phyloP scores from a whole-genome alignment of 2,888 invertebrate genomes.

The Scaptomyza caliginosa region DNA sequence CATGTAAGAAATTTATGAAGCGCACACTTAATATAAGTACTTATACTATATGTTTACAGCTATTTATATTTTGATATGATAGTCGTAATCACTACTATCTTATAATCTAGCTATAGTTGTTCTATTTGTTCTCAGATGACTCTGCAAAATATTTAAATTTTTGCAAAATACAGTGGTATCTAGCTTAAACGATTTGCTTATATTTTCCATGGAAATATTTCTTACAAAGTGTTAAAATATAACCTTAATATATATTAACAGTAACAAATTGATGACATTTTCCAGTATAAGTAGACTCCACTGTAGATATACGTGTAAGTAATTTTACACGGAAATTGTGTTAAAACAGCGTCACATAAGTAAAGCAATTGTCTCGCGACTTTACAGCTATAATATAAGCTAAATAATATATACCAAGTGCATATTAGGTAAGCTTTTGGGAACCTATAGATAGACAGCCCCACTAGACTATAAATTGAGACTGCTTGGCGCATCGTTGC shows the following conservation, averaged over 20 bases:
- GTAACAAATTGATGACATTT: neutral
- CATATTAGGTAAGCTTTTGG: neutral
- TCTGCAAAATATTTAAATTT: neutral
- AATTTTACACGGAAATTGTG: neutral
- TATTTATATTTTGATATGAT: neutral
- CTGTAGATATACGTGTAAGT: neutral
- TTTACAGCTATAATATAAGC: slow-evolving; percentile 12
- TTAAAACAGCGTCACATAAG: slow-evolving; percentile 13
- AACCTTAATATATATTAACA: too few relatives aligned
- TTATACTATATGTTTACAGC: slow-evolving; percentile 1
- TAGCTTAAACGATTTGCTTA: neutral
- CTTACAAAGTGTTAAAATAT: too few relatives aligned
- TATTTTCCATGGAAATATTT: too few relatives aligned
- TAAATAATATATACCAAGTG: slow-evolving; percentile 5
- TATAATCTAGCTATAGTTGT: neutral
- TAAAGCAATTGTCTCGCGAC: slow-evolving; percentile 25
- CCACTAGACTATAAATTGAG: slow-evolving; percentile 44
- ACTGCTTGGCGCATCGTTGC: neutral
- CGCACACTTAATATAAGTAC: slow-evolving; percentile 5
- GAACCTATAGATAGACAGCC: neutral
- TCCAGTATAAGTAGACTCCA: neutral
- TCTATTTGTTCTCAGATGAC: slow-evolving; percentile 23
- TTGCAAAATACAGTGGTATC: neutral
- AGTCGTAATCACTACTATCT: slow-evolving; percentile 10
- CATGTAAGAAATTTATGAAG: slow-evolving; percentile 19